Conservation (phyloP, 2,888 invertebrate genomes). For the Amphipyra tragopoginis region DNA sequence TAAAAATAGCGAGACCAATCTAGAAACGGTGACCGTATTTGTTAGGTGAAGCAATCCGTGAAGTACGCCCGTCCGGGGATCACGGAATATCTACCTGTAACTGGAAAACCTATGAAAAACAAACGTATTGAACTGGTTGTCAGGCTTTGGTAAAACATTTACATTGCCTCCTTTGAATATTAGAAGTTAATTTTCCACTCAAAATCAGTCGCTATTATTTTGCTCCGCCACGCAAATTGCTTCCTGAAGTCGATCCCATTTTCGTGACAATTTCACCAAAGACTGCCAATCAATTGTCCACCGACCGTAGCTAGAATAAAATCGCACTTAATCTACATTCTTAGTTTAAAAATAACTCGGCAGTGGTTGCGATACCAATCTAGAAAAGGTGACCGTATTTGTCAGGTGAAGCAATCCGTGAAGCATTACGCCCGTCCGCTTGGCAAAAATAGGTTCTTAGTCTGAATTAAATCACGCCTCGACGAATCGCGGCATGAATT, state of each 20-base stretch:
- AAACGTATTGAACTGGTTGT: too few relatives aligned
- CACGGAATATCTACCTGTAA: too few relatives aligned
- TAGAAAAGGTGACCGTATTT: constrained; percentile 24
- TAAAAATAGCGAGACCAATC: constrained; percentile 41
- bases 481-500: constrained; percentile 55
- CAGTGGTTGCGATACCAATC: constrained; percentile 13
- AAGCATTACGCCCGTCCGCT: constrained; percentile 38
- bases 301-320: constrained; percentile 32
- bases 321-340: constrained; percentile 21
- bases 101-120: too few relatives aligned
- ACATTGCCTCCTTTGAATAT: too few relatives aligned
- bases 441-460: constrained; percentile 41
- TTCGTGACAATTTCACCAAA: constrained; percentile 7
- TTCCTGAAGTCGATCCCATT: constrained; percentile 19
- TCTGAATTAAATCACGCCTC: constrained; percentile 62
- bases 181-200: too few relatives aligned
- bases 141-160: too few relatives aligned
- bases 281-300: constrained; percentile 33
- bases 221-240: background rate
- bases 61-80: too few relatives aligned
- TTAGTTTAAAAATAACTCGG: constrained; percentile 43
- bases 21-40: constrained; percentile 24
- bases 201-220: background rate
- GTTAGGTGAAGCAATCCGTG: constrained; percentile 36
- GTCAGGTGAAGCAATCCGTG: constrained; percentile 36